A percentile compares a stretch with the other conserved stretches of the same genome.
phyloP scores from a whole-genome alignment of 2,797 vertebrate genomes.

The Malurus leucopterus region DNA sequence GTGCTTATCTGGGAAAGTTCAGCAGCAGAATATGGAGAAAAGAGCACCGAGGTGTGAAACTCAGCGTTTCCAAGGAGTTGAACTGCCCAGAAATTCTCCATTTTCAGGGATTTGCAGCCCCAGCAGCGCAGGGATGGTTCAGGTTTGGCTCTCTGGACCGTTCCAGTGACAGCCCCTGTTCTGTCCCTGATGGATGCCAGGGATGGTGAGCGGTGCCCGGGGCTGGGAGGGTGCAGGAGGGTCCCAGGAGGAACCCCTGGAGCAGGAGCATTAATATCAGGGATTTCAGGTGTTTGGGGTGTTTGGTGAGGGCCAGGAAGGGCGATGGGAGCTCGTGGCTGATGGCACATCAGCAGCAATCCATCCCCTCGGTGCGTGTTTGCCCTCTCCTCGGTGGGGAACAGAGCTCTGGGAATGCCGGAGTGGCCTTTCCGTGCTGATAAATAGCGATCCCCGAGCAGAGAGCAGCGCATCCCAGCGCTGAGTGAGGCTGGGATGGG shows the following conservation, averaged over 20 bases:
- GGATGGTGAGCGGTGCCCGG: rapidly evolving
- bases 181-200: rapidly evolving
- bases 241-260: rapidly evolving
- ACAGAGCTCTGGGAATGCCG: not conserved
- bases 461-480: not conserved
- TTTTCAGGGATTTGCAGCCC: not conserved
- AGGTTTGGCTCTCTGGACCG: not conserved
- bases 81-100: too few relatives aligned
- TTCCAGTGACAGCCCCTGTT: not conserved
- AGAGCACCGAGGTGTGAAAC: not conserved
- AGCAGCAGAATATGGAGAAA: not conserved
- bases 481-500: too few relatives aligned
- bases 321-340: not conserved
- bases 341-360: not conserved
- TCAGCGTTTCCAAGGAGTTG: not conserved
- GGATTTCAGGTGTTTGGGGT: not conserved
- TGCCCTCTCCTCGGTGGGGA: not conserved
- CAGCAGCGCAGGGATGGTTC: not conserved
- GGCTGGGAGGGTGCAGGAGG: not conserved
- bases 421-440: too few relatives aligned
- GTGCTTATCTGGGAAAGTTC: not conserved
- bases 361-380: rapidly evolving
- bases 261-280: rapidly evolving
- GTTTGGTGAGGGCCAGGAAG: not conserved
- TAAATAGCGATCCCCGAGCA: not conserved